Evolutionary conservation across 2,113 vertebrate species (phyloP), one percentile per base, ranked within the genome.

Genomic region (Amazona guildingii): DNA sequence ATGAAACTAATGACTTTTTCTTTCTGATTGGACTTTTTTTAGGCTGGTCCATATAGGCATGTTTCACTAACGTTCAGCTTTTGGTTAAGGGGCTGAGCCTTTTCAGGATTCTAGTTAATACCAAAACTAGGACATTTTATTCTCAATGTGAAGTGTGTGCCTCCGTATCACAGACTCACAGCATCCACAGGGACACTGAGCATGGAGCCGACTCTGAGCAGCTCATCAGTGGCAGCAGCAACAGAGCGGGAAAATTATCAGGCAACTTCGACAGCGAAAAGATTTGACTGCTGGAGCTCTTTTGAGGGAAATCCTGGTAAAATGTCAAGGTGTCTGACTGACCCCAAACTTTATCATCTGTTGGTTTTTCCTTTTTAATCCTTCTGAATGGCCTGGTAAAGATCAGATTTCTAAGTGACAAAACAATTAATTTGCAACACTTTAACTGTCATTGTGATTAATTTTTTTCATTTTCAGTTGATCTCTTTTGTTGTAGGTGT

Each of bases 211-310:
- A 80, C 95, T 94, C 97, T 92, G 93, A 96, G 96, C 97, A 96
- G 83, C 97, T 95, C 94, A 55, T 88, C 97, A 85, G 19, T 96
- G 97, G 92, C 92, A 90, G 95, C 93, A 84, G 97, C 96, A 95
- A 35, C 94, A 93, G 92, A 96, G 85, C 86, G 80, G 83, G 63
- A 84, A 93, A 94, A 54, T 94, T 95, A 77, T 78, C 97, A 94
- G 96, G 94, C 96, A 95, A 61, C 98, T 94, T 94, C 83, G 46
- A 85, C 97, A 90, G 83, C 91, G 68, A 92, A 95, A 97, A 97
- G 95, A 96, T 95, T 95, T 95, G 94, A 92, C 97, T 96, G 93
- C 97, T 73, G 94, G 95, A 96, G 95, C 95, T 96, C 97, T 98
- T 95, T 92, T 94, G 97, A 97, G 97, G 96, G 96, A 90, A 94